phyloP scores from a whole-genome alignment of 2,888 invertebrate species.

The Lordiphosa andalusiaca region DNA sequence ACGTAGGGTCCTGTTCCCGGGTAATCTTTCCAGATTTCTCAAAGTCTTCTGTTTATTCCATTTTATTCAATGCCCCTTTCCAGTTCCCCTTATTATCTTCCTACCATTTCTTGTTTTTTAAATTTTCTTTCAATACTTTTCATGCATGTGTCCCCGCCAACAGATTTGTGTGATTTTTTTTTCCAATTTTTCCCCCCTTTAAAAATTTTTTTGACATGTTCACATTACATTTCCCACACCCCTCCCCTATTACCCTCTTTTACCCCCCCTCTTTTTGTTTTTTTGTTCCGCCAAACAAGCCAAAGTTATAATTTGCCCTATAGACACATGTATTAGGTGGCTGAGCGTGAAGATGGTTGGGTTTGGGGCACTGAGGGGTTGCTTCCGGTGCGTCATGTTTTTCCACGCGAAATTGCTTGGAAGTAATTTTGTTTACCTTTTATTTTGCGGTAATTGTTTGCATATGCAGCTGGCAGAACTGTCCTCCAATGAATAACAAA shows the following conservation, averaged over 20 bases:
- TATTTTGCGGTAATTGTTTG: conserved; percentile 73
- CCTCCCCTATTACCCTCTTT: too few relatives aligned
- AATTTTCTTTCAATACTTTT: too few relatives aligned
- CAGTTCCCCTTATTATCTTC: too few relatives aligned
- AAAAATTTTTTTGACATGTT: too few relatives aligned
- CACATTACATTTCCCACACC: neutral
- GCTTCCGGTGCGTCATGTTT: conserved; percentile 39
- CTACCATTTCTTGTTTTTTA: too few relatives aligned
- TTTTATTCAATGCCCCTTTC: too few relatives aligned
- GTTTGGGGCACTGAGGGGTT: neutral
- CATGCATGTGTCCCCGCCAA: too few relatives aligned
- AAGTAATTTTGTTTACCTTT: conserved; percentile 74
- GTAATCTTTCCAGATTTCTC: too few relatives aligned
- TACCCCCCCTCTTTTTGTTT: neutral
- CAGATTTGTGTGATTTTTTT: too few relatives aligned
- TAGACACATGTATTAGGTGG: conserved; percentile 42
- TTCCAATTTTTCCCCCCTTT: too few relatives aligned
- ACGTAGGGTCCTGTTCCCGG: too few relatives aligned
- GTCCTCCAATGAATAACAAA: conserved; percentile 58
- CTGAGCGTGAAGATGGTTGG: conserved; percentile 8
- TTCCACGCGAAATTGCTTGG: conserved; percentile 62
- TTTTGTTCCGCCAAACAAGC: conserved; percentile 4
- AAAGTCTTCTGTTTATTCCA: too few relatives aligned
- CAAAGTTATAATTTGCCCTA: conserved; percentile 46
- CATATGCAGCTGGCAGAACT: conserved; percentile 65